A percentile compares a stretch with the other conserved stretches of the same genome.
Conservation (phyloP, 2,797 vertebrate species). For the Agapornis canus region DNA sequence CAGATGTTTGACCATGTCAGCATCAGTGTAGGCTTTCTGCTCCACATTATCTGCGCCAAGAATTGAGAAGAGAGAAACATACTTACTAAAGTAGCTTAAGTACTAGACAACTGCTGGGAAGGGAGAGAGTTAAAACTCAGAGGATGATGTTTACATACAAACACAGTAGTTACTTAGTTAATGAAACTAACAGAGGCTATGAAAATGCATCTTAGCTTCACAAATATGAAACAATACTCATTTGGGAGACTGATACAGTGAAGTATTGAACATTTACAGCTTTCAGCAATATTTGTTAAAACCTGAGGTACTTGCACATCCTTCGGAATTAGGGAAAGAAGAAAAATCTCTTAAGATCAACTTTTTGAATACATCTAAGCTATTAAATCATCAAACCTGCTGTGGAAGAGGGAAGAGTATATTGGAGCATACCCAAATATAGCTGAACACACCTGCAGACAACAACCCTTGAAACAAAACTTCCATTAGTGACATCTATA, state of each 20-base stretch:
- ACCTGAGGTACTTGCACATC: background rate
- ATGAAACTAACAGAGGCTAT: background rate
- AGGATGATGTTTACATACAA: background rate
- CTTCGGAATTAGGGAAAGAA: background rate
- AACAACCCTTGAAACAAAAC: background rate
- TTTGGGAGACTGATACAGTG: background rate
- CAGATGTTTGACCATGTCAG: conserved; percentile 91
- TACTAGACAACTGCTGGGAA: background rate
- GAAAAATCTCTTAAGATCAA: background rate
- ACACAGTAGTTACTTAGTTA: background rate
- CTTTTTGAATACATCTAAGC: background rate
- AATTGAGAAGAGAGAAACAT: conserved; percentile 77
- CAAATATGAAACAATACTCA: background rate
- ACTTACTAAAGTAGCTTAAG: background rate
- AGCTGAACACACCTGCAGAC: background rate
- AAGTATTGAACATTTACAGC: background rate
- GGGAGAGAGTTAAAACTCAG: background rate
- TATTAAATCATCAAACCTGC: background rate
- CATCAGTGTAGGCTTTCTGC: conserved; percentile 90
- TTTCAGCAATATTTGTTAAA: background rate
- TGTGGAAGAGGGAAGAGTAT: background rate
- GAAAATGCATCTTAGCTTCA: background rate
- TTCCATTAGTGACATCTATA: background rate
- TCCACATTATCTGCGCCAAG: conserved; percentile 86
- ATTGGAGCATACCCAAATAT: background rate